Evolutionary conservation across 2,113 vertebrate species (phyloP).

Genomic region (Rhodinocichla rosea): DNA sequence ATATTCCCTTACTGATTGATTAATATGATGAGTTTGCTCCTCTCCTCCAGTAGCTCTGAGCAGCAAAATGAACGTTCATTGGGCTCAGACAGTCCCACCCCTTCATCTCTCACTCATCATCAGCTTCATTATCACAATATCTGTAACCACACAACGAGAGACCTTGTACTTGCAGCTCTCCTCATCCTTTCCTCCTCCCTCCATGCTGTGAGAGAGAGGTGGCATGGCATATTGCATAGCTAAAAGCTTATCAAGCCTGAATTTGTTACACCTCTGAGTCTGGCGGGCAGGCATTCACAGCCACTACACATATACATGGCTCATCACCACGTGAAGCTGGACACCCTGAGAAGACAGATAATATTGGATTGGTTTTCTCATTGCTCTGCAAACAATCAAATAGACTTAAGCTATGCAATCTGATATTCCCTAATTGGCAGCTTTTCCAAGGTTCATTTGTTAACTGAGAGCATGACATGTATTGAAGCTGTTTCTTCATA

Average conservation of each 20-base stretch:
- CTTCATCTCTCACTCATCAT: neutral
- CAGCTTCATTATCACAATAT: neutral
- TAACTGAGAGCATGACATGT: constrained; percentile 39
- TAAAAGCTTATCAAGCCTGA: neutral
- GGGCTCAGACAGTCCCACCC: neutral
- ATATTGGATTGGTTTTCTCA: neutral
- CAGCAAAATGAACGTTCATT: rapidly evolving
- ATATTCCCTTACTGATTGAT: neutral
- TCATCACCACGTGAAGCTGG: neutral
- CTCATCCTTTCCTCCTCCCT: neutral
- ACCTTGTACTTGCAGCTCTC: neutral
- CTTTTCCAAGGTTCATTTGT: constrained; percentile 55
- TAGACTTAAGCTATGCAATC: neutral
- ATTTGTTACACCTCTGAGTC: neutral
- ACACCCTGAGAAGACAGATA: neutral
- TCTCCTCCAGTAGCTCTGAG: neutral
- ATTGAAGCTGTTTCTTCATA: constrained; percentile 52
- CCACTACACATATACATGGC: neutral
- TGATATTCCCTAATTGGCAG: constrained; percentile 42
- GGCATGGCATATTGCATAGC: neutral
- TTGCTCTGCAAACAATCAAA: constrained; percentile 1
- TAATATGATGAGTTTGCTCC: neutral
- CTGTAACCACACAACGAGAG: rapidly evolving
- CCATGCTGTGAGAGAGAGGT: neutral
- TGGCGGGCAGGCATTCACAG: neutral